Evolutionary conservation across 2,888 invertebrate genomes (phyloP), one percentile per base, ranked within the genome.

Genomic region (Brachyptera putata): DNA sequence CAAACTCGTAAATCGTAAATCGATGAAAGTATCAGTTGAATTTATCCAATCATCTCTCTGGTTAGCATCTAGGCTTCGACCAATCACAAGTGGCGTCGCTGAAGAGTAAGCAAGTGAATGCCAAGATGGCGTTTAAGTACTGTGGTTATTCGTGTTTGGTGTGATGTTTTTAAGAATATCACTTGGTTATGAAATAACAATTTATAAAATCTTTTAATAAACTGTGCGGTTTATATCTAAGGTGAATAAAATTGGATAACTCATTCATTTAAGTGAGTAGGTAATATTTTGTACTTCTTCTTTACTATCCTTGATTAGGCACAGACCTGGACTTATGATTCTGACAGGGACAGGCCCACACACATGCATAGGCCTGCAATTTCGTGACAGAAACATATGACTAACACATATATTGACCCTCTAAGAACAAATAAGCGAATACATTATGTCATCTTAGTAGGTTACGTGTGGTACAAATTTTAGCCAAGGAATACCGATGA

Each of bases 151-250:
- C 57, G 49, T 37, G 56, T 41, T 39, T 62, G 22, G 36, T 22
- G 60, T 60, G 21, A 60, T 62, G 60, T 62, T 62, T 62, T 57
- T 43, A 36, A 34, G 39, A 21, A 50, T 56, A 57, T 41, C 50
- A 56, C 58, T 62, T 43, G 62, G 53, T 59, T 59, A 56, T 62
- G 62, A 59, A 56, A 62, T 48, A 62, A 62, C 59, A 25, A 13
- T 56, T 14, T 11, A 36, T 14, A 36, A 30, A 36, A 34, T 34
- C 3, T 14, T 34, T 16, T 18, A 2, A 24, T 21, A 18, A 18
- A 7, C 16, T 21, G 36, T 34, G 34, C 16, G 13, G 25, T 62
- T 56, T 55, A 22, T 22, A 16, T 56, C 25, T 39, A 37, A 22
- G 25, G 43, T 25, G 26, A 21, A 36, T 21, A 11, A 36, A n/a